Evolutionary conservation across 2,113 vertebrate species (phyloP).

Genomic region (Oenanthe oenanthe): DNA sequence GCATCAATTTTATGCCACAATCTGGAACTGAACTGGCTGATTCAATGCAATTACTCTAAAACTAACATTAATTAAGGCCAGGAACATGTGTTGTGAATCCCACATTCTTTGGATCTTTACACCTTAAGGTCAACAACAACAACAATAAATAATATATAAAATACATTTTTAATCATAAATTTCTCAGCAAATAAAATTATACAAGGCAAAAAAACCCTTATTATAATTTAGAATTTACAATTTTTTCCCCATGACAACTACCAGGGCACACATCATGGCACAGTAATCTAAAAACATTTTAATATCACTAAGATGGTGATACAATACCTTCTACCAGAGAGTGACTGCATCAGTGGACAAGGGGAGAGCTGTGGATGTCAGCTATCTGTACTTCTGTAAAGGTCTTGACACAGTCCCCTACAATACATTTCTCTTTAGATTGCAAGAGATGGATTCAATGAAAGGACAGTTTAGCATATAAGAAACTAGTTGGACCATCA

Average conservation of each 20-base stretch:
- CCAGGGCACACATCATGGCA: neutral
- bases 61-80: neutral
- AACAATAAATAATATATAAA: neutral
- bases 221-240: neutral
- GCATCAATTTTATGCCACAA: neutral
- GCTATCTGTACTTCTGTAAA: neutral
- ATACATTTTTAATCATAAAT: neutral
- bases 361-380: neutral
- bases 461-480: neutral
- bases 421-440: neutral
- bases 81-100: neutral
- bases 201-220: neutral
- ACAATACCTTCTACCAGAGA: neutral
- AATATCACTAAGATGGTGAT: neutral
- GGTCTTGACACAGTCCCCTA: neutral
- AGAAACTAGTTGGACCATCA: rapidly evolving
- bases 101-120: neutral
- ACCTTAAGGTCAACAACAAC: neutral
- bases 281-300: neutral
- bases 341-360: neutral
- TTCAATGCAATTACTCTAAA: neutral
- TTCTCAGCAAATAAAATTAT: neutral
- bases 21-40: neutral
- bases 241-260: neutral
- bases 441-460: neutral